These are phyloP conservation scores for Lasiurus cinereus DNA, from an alignment of 2,113 vertebrate genomes.

Conservation along the genomic window DNA sequence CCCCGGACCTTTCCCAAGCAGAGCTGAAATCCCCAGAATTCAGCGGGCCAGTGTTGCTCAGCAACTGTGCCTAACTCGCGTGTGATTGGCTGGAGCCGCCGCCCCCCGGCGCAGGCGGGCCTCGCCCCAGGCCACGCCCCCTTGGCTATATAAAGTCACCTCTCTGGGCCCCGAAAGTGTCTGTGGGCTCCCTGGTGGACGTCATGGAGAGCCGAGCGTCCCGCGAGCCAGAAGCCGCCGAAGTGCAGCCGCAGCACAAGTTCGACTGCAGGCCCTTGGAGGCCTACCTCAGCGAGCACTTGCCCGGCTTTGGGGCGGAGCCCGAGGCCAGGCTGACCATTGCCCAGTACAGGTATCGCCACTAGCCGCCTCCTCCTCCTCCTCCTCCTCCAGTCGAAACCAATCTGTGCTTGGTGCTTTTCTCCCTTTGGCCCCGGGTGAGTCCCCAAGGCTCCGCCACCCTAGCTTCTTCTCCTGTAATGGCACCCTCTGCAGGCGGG, in stretches of 20 bases:
- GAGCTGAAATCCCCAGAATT: fast-evolving
- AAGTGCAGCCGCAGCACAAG: slow-evolving; percentile 89
- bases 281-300: slow-evolving; percentile 85
- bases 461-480: not conserved
- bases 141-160: fast-evolving
- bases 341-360: slow-evolving; percentile 83
- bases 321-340: slow-evolving; percentile 81
- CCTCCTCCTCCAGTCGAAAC: not conserved
- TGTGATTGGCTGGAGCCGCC: slow-evolving; percentile 48
- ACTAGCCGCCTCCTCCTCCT: not conserved
- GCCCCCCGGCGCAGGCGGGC: not conserved
- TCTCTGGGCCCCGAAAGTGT: fast-evolving
- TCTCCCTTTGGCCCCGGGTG: not conserved
- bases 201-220: not conserved
- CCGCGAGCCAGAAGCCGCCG: slow-evolving; percentile 74
- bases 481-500: not conserved
- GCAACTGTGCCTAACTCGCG: fast-evolving
- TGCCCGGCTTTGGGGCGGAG: slow-evolving; percentile 84
- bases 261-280: slow-evolving; percentile 88
- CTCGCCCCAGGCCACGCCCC: not conserved
- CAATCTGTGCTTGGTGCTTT: not conserved
- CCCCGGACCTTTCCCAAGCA: fast-evolving
- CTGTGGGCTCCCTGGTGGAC: fast-evolving
- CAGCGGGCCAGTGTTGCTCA: fast-evolving
- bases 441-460: not conserved